Evolutionary conservation across 2,113 vertebrate species (phyloP), one percentile per base, ranked within the genome.

Genomic region (Dasyornis broadbenti): DNA sequence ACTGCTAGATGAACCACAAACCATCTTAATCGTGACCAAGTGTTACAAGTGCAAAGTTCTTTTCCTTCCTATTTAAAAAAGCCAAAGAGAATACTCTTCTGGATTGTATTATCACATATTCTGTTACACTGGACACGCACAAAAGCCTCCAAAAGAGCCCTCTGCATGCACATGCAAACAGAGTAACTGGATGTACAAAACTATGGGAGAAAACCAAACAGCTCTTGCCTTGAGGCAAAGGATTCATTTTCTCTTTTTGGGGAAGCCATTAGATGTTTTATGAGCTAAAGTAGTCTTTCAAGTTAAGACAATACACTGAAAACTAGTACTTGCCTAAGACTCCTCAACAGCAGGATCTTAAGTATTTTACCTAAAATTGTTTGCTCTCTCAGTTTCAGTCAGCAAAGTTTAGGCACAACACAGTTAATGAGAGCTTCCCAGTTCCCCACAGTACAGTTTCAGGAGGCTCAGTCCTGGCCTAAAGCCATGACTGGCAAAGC

Each of bases 341-440:
- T 57, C 44, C 35, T 63, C 33, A 73, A 37, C 18, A 82, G 61
- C 76, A 63, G 30, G 37, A 40, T 91, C 65, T 49, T 49, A 61
- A 64, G 59, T 0, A 0, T 66, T 93, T 85, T 39, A 81, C 19
- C 13, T 44, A 45, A 49, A 63, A 19, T 5, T 37, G 39, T 8
- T 20, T 52, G 26, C 35, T 65, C 35, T 80, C 90, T 79, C 45
- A 20, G 6, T 59, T 82, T 72, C 31, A n/a, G 53, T 5, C 37
- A 53, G 24, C 44, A 63, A 63, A 63, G 19, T 8, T 56, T 2
- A 45, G 42, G 33, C 27, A 54, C 21, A 66, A 8, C 0, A 0
- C 21, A 65, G 22, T 35, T 70, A 42, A 47, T 0, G 0, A 21
- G 73, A 84, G 15, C 59, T 60, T 45, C 68, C 31, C 33, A 5